These are phyloP conservation scores for Porites cylindrica DNA, from an alignment of 92 coral and sea anemone species.

Conservation along the genomic window DNA sequence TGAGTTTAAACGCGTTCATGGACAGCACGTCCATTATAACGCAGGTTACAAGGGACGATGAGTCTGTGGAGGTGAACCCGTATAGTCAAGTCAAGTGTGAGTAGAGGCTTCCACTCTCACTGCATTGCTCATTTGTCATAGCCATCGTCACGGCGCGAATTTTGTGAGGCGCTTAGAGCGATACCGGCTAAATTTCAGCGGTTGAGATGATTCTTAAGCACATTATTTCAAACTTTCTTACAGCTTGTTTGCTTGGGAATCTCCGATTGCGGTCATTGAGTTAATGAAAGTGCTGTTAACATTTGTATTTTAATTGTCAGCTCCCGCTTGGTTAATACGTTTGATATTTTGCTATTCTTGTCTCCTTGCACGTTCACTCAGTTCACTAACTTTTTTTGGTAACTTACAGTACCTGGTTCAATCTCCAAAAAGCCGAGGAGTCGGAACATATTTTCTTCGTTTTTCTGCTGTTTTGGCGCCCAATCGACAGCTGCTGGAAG, in stretches of 20 bases:
- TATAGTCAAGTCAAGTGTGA: conserved; percentile 83
- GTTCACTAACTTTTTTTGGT: background rate
- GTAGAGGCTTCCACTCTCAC: conserved; percentile 51
- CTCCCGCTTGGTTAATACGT: conserved; percentile 26
- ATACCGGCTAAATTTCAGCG: conserved; percentile 3
- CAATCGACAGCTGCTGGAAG: conserved; percentile 83
- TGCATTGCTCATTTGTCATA: conserved; percentile 49
- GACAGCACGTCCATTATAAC: conserved; percentile 99
- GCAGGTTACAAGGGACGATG: conserved; percentile 98
- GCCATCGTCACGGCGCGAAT: conserved; percentile 19
- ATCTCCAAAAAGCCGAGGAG: conserved; percentile 88
- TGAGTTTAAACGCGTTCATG: conserved; percentile 74
- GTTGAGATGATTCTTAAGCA: background rate
- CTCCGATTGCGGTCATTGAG: conserved; percentile 45
- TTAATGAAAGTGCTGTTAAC: conserved; percentile 56
- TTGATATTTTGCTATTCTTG: conserved; percentile 11
- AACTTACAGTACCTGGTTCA: conserved; percentile 79
- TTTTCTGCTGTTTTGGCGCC: conserved; percentile 98
- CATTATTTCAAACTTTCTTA: conserved; percentile 27
- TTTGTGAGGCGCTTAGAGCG: background rate
- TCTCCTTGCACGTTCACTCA: background rate
- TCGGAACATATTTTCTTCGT: conserved; percentile 95
- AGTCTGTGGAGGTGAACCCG: conserved; percentile 83
- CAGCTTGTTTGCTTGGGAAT: conserved; percentile 22
- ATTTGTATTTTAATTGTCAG: conserved; percentile 28